Evolutionary conservation across 2,797 vertebrate genomes (phyloP), one percentile per base, ranked within the genome.

Genomic region (Esox lucius): DNA sequence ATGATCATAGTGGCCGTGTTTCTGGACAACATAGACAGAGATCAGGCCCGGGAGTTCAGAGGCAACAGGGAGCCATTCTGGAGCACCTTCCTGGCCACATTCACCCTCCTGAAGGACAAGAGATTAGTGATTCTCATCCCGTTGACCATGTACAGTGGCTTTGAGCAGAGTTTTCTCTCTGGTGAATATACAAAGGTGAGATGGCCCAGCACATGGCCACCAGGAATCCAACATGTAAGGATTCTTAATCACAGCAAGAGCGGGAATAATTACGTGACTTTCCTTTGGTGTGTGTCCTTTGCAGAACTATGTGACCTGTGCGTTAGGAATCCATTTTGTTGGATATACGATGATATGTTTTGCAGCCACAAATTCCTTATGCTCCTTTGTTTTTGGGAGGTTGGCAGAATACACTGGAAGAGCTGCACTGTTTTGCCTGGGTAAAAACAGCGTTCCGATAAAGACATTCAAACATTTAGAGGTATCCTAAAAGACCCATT

Each of bases 301-400:
- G 2, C 90, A 99, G 97, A 92, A 95, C 16, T 99, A 97, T 0
- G 87, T 93, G 74, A 98, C 97, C 51, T 99, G 98, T 62, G 94
- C 95, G 11, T 83, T 99, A 85, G 98, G 98, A 70, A 97, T 99
- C 90, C 95, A 94, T 26, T 95, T 78, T 0, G 93, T 99, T 15
- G 98, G 97, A 7, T 99, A 93, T 42, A 91, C 91, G 75, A 98
- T 97, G 97, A 98, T 98, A 92, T 97, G 96, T 85, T 98, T 98
- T 49, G 92, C 95, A 1, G 96, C 95, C 11, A 4, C 91, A 3
- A 95, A 97, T 69, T 94, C 97, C 0, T 26, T 98, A 12, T 94
- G 88, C 85, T 99, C 97, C 0, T 80, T 94, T 75, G 69, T 94
- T 1, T 97, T 95, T 0, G 98, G 97, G 46, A 94, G 91, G 81